Percentiles rank a stretch among this genome's conserved stretches.
phyloP scores from a whole-genome alignment of 2,113 vertebrate genomes.

The Dolichallabes microphthalmus region DNA sequence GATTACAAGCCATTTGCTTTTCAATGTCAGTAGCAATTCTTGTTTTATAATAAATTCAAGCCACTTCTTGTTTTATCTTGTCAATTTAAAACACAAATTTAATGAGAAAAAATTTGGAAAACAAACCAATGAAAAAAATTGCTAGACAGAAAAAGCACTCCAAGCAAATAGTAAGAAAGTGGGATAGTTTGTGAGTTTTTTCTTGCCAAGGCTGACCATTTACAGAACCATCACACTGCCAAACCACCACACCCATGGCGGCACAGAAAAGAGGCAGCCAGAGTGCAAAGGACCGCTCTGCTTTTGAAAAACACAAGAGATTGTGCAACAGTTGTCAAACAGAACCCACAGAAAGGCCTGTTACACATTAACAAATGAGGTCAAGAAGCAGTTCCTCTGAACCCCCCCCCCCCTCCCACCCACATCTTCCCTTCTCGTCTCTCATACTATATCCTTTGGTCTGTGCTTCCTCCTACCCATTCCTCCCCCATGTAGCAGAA shows the following conservation, averaged over 20 bases:
- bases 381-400: constrained; percentile 41
- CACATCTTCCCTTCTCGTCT: neutral
- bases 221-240: constrained; percentile 16
- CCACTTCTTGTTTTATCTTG: neutral
- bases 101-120: constrained; percentile 25
- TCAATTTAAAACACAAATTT: neutral
- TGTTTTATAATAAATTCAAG: neutral
- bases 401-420: constrained; percentile 23
- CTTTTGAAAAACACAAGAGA: constrained; percentile 60
- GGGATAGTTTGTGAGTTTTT: constrained; percentile 20
- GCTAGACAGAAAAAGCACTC: constrained; percentile 4
- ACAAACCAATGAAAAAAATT: constrained; percentile 18
- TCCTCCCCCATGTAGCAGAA: constrained; percentile 16
- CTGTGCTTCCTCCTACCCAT: neutral
- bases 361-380: constrained; percentile 66
- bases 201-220: constrained; percentile 38
- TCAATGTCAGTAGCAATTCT: neutral
- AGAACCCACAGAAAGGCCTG: constrained; percentile 55
- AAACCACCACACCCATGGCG: constrained; percentile 39
- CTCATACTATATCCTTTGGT: constrained; percentile 15
- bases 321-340: constrained; percentile 61
- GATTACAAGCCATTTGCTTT: neutral
- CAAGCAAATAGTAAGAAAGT: constrained; percentile 42
- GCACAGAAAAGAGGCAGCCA: constrained; percentile 26
- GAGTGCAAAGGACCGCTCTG: constrained; percentile 53